These are phyloP conservation scores for Drosophila kuntzei DNA, from an alignment of 2,888 invertebrate species.

Conservation along the genomic window DNA sequence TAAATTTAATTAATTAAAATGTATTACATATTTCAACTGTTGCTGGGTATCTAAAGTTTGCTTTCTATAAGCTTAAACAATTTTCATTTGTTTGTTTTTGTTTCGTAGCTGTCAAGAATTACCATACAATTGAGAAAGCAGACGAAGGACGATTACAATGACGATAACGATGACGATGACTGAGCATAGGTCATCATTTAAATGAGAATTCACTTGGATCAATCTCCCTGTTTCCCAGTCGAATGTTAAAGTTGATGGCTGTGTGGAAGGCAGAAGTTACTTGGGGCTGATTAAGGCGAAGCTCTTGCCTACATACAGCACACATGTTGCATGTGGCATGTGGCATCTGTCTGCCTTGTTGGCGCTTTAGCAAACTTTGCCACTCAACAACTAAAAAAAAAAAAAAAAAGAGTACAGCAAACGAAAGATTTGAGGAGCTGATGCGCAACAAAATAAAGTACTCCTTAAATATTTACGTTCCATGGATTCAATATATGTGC, in stretches of 20 bases:
- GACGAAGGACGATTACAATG: conserved; percentile 12
- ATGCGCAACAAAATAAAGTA: conserved; percentile 70
- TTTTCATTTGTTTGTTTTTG: conserved; percentile 25
- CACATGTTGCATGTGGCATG: conserved; percentile 67
- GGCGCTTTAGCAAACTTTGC: conserved; percentile 59
- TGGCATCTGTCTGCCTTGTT: conserved; percentile 7
- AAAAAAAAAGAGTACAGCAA: conserved; percentile 38
- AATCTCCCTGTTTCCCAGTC: not conserved
- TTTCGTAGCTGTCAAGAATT: conserved; percentile 15
- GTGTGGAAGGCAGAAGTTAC: conserved; percentile 23
- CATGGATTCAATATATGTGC: conserved; percentile 72
- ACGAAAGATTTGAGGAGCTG: conserved; percentile 62
- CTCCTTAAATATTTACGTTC: conserved; percentile 75
- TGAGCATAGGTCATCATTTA: conserved; percentile 53
- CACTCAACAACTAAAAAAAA: conserved; percentile 47
- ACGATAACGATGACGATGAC: conserved; percentile 26
- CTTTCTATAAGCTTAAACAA: no score
- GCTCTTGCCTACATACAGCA: conserved; percentile 35
- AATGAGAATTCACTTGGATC: conserved; percentile 38
- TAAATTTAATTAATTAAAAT: no score
- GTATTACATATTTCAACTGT: not conserved
- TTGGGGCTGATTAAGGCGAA: conserved; percentile 41
- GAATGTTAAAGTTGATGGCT: not conserved
- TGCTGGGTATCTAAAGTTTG: conserved; percentile 8
- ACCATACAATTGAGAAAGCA: conserved; percentile 16